Percentiles rank a stretch among this genome's conserved stretches.
These are phyloP conservation scores for Himalopsyche tibetana DNA, from an alignment of 2,888 invertebrate genomes.

Conservation along the genomic window DNA sequence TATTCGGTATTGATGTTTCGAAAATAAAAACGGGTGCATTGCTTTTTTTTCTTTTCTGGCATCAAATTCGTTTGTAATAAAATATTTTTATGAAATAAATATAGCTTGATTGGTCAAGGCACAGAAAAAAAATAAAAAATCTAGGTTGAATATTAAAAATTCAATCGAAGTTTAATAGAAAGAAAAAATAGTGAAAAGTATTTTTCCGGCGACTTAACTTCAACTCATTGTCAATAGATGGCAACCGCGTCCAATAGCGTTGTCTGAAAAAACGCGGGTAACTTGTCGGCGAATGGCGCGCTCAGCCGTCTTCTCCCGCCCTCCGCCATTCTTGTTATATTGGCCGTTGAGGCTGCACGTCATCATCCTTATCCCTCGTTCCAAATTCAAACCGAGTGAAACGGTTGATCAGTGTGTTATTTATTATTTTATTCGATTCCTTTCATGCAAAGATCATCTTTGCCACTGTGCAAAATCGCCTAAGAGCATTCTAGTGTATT, in stretches of 20 bases:
- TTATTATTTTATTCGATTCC: constrained; percentile 55
- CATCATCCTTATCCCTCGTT: constrained; percentile 29
- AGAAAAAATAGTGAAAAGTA: not conserved
- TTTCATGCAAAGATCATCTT: constrained; percentile 29
- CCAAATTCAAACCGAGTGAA: constrained; percentile 53
- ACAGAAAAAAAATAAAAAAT: no score
- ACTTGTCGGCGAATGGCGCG: constrained; percentile 41
- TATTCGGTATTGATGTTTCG: no score
- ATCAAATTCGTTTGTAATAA: no score
- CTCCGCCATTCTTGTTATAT: constrained; percentile 51
- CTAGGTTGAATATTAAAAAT: not conserved
- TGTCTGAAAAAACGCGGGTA: constrained; percentile 27
- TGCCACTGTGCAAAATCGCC: constrained; percentile 36
- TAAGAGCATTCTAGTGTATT: constrained; percentile 46
- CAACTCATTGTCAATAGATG: not conserved
- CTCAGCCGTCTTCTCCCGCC: constrained; percentile 28
- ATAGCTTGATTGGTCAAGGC: no score
- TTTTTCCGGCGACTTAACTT: constrained; percentile 10
- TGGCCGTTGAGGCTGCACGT: constrained; percentile 48
- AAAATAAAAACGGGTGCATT: no score
- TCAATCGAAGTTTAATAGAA: no score
- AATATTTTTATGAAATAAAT: no score
- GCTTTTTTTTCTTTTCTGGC: no score
- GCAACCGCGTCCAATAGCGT: not conserved
- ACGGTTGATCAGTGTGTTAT: constrained; percentile 52